Conservation (phyloP, 2,113 vertebrate species). For the Sceloporus undulatus region DNA sequence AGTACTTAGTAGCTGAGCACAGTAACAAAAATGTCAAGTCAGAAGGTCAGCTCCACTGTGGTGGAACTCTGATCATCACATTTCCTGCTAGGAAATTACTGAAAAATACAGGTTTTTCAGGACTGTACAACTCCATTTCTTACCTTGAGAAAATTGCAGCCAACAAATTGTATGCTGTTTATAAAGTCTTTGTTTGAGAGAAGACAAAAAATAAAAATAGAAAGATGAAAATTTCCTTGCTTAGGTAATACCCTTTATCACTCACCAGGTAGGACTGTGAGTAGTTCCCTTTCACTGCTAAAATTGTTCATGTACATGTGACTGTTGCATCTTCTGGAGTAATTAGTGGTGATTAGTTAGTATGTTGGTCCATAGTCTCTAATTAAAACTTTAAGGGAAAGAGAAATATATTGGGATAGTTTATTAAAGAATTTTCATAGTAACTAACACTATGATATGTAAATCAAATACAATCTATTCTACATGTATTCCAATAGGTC, state of each 20-base stretch:
- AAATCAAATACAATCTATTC: too few relatives aligned
- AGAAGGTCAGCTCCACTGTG: constrained; percentile 39
- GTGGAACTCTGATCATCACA: constrained; percentile 34
- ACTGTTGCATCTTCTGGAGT: constrained; percentile 1
- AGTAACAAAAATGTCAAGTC: constrained; percentile 41
- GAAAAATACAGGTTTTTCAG: neutral
- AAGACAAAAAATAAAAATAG: constrained; percentile 6
- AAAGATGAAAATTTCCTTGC: constrained; percentile 24
- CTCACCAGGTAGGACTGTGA: neutral
- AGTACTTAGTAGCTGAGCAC: constrained; percentile 29
- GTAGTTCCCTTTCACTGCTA: neutral
- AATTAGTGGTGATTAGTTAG: neutral
- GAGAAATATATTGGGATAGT: constrained; percentile 6
- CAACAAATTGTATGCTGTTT: constrained; percentile 19
- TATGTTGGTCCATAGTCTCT: constrained; percentile 11
- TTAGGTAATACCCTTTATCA: neutral
- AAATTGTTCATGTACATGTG: constrained; percentile 23
- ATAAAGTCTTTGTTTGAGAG: constrained; percentile 25
- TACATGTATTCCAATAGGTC: too few relatives aligned
- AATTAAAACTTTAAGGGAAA: constrained; percentile 4
- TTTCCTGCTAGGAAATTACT: constrained; percentile 45
- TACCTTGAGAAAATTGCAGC: constrained; percentile 32
- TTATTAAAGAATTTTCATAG: constrained; percentile 36
- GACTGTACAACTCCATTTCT: constrained; percentile 13
- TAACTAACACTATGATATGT: neutral